Evolutionary conservation across 2,888 invertebrate species (phyloP), one percentile per base, ranked within the genome.

Genomic region (Melitaea athalia): DNA sequence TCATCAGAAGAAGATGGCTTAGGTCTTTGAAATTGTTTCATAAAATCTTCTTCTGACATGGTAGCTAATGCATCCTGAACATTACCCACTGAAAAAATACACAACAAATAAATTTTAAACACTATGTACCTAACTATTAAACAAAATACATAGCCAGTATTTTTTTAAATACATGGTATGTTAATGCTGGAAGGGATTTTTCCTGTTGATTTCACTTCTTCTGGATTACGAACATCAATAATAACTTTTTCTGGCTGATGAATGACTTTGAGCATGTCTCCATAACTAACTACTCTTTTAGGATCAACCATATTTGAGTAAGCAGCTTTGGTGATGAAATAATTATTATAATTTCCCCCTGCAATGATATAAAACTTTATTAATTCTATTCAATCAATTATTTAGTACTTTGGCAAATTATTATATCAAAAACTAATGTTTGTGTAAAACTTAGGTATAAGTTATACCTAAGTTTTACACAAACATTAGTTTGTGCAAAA

Each of bases 171-270:
- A 95, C 96, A 91, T 79, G 96, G 96, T 83, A 97, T 96, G 81
- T 96, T 96, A 67, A 96, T 95, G 81, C 96, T 96, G 24, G 95
- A 94, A 47, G 96, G 96, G 73, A 97, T 94, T 81, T 92, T 89
- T 5, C 97, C 96, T 38, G 95, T 95, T 73, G 94, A 93, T 71
- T 91, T 80, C 1, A 97, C 88, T 88, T 97, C 97, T 7, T 93
- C 86, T 24, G 95, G 95, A 79, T 96, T 95, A 53, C 97, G 94
- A 0, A 97, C 96, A 91, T 97, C 97, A 76, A 97, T 95, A 7
- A 97, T 93, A 4, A 95, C 84, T 75, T 94, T 93, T 61, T 87
- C 81, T 5, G 90, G 87, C 66, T 89, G 82, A 57, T 89, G 75
- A 52, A 92, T 86, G 1, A 86, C 82, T 73, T 89, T 85, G 61